These are phyloP conservation scores for Hydropotes inermis DNA, from an alignment of 2,113 vertebrate species.

Conservation along the genomic window DNA sequence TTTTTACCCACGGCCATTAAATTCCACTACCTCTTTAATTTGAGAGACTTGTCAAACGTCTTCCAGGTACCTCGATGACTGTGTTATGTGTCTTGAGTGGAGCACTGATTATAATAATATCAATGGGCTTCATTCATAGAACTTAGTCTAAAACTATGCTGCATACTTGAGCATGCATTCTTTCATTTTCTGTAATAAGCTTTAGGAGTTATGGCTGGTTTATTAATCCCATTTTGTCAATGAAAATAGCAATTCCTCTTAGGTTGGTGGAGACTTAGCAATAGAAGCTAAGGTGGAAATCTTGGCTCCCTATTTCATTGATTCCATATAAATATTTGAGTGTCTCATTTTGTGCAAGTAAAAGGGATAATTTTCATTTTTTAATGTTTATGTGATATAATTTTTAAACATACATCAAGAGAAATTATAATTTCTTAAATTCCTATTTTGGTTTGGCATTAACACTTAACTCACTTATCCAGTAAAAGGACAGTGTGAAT, in stretches of 20 bases:
- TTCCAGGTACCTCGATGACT: slow-evolving; percentile 82
- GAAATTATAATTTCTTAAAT: background rate
- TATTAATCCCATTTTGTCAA: background rate
- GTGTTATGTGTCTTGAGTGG: background rate
- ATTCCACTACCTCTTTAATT: slow-evolving; percentile 87
- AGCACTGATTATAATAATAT: background rate
- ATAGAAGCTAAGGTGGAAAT: background rate
- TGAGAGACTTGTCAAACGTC: slow-evolving; percentile 83
- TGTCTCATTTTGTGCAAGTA: background rate
- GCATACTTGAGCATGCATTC: background rate
- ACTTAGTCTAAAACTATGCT: background rate
- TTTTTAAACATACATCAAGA: background rate
- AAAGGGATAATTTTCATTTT: background rate
- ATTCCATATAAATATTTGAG: background rate
- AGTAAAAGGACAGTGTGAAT: background rate
- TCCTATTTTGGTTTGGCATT: background rate
- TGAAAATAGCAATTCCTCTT: background rate
- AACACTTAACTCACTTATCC: background rate
- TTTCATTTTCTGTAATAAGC: background rate
- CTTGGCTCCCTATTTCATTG: background rate
- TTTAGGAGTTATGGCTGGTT: background rate
- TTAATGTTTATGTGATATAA: background rate
- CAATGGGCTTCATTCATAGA: background rate
- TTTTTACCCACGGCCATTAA: slow-evolving; percentile 85
- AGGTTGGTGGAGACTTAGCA: background rate